phyloP scores from a whole-genome alignment of 1,140 invertebrate species.

The Tetranychus cinnabarinus region DNA sequence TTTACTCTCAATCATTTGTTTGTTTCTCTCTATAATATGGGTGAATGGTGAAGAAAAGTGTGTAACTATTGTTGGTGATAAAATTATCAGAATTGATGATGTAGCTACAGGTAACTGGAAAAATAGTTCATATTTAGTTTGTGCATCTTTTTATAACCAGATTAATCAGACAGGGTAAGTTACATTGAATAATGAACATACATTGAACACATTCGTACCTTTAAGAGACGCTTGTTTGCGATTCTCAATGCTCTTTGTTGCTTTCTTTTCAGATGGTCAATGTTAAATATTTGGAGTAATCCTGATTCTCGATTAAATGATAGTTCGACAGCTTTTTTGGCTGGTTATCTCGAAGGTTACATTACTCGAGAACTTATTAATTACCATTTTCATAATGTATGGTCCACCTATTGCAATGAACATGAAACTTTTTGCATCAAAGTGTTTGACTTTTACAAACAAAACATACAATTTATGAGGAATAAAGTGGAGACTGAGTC shows the following conservation, averaged over 20 bases:
- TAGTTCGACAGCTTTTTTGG: slow-evolving; percentile 54
- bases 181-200: not conserved
- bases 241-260: not conserved
- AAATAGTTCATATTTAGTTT: not conserved
- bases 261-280: slow-evolving; percentile 34
- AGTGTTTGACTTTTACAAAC: slow-evolving; percentile 35
- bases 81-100: too few relatives aligned
- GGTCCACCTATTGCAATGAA: slow-evolving; percentile 37
- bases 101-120: too few relatives aligned
- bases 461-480: slow-evolving; percentile 36
- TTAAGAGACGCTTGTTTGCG: not conserved
- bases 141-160: not conserved
- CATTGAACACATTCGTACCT: not conserved
- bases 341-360: slow-evolving; percentile 58
- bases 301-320: slow-evolving; percentile 30
- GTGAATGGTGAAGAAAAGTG: too few relatives aligned
- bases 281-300: slow-evolving; percentile 46
- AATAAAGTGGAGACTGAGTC: slow-evolving; percentile 25
- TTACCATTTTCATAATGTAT: slow-evolving; percentile 51
- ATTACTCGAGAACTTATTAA: slow-evolving; percentile 54
- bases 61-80: too few relatives aligned
- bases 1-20: too few relatives aligned
- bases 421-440: slow-evolving; percentile 36
- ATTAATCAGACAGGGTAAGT: not conserved
- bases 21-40: too few relatives aligned